Conservation (phyloP, 2,113 vertebrate species). For the Ciconia maguari region DNA sequence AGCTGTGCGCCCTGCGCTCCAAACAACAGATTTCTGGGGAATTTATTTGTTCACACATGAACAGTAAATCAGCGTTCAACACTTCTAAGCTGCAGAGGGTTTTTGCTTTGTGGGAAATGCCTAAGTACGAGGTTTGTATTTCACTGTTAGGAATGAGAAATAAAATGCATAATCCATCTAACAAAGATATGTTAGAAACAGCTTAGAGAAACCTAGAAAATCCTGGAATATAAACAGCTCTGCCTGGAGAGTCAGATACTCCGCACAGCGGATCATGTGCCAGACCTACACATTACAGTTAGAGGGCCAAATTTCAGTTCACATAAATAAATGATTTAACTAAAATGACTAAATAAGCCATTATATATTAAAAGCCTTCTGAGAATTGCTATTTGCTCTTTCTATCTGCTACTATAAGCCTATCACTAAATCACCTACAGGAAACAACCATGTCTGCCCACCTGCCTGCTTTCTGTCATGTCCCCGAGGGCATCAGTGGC, state of each 20-base stretch:
- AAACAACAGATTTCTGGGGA: constrained; percentile 19
- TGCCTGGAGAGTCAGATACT: neutral
- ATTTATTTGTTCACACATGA: constrained; percentile 52
- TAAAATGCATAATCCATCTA: constrained; percentile 25
- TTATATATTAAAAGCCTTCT: neutral
- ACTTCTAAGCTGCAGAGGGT: neutral
- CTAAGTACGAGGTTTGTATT: constrained; percentile 23
- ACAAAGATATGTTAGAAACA: constrained; percentile 9
- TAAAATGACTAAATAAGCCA: neutral
- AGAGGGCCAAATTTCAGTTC: neutral
- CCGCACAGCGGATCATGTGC: neutral
- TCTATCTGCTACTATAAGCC: neutral
- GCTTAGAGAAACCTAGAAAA: neutral
- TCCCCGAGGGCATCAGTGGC: neutral
- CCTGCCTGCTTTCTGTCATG: neutral
- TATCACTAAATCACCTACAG: neutral
- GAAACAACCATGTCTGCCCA: neutral
- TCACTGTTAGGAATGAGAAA: constrained; percentile 18
- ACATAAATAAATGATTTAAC: neutral
- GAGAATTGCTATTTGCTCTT: neutral
- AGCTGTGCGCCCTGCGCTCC: neutral
- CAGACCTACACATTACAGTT: neutral
- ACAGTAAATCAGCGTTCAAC: constrained; percentile 28
- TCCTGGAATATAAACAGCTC: constrained; percentile 11
- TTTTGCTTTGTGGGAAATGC: constrained; percentile 51